Evolutionary conservation across 2,888 invertebrate genomes (phyloP), one percentile per base, ranked within the genome.

Genomic region (Eupithecia subumbrata): DNA sequence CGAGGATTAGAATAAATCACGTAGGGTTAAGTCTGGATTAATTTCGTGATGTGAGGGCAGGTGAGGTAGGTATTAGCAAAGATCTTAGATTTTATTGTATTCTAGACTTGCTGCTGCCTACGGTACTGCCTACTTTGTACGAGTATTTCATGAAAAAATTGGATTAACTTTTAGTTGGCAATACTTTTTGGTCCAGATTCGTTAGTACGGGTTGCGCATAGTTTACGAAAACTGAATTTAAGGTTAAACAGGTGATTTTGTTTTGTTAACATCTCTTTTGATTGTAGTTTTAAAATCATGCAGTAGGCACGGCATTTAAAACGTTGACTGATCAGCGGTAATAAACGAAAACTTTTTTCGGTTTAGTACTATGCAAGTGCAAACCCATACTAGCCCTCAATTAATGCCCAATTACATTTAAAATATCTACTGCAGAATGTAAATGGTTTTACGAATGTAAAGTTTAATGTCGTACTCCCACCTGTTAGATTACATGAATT

Each of bases 1-100:
- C 76, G 81, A 79, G 68, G 60, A 82, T 82, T 81, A 80, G 75
- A 81, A 81, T 74, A 74, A 82, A 82, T 79, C 79, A 76, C 78
- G 74, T 74, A 74, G 79, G 74, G 78, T 79, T 81, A 80, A 79
- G 72, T 73, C 74, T 37, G 72, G 78, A 74, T 79, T 79, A 78
- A 78, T 79, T 79, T 69, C 67, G 67, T 67, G 74, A 76, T 75
- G 76, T 34, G 71, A 76, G 74, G 69, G 60, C 34, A 45, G 52
- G 66, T 64, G 40, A 67, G n/a, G n/a, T 64, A 25, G 60, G 60
- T 60, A 11, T 12, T 60, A 60, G 60, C 22, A 5, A 25, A 25
- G 0, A 25, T 60, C 60, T 60, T 60, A 60, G 25, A 14, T 25
- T 14, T 60, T 25, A 25, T 25, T 60, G 25, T 22, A 56, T 22